Base-by-base conservation (phyloP, 2,797 vertebrate genomes). In the Megalops cyprinoides region DNA sequence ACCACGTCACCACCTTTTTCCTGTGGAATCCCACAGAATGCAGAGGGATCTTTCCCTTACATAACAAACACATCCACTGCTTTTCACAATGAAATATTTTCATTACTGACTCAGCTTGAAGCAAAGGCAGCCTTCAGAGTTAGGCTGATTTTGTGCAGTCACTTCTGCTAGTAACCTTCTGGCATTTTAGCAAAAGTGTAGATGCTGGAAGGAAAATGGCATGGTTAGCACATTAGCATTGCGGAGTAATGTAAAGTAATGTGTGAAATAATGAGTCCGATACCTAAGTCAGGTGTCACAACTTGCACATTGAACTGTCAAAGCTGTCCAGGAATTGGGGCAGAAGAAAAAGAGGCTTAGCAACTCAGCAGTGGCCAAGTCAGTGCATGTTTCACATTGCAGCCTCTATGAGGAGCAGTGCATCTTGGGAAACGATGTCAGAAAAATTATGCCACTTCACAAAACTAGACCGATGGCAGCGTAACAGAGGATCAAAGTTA, bases 271-370 rank as follows among this genome's bases (percentile, higher is more conserved):
- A 62, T 53, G 37, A 60, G n/a, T 62, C 25, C 53, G 37, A 73
- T 51, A 51, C 37, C 3, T 51, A 79, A 42, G 25, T 9, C 60
- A 69, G 79, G 71, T 60, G 79, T 80, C 39, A 76, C 71, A 76
- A 53, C 79, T 55, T 67, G 46, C 79, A n/a, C 65, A 20, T 83
- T 84, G 55, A 80, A 37, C 49, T 42, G 79, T 82, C 76, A 71
- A 56, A 56, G 42, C 23, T 51, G 77, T 84, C 79, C 79, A 76
- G 79, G 58, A 80, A 74, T 65, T 58, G 69, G 77, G 80, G 62
- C 77, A 77, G 74, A 75, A 56, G 82, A 77, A 67, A 76, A 82
- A 75, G 55, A 56, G 78, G 81, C 86, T 85, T 83, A 84, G 48
- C 84, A 60, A 65, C 15, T 39, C 65, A 4, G 23, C 67, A 1